Percentiles rank a stretch among this genome's conserved stretches.
These are phyloP conservation scores for Toxonevra muliebris DNA, from an alignment of 2,888 invertebrate species.

Conservation along the genomic window DNA sequence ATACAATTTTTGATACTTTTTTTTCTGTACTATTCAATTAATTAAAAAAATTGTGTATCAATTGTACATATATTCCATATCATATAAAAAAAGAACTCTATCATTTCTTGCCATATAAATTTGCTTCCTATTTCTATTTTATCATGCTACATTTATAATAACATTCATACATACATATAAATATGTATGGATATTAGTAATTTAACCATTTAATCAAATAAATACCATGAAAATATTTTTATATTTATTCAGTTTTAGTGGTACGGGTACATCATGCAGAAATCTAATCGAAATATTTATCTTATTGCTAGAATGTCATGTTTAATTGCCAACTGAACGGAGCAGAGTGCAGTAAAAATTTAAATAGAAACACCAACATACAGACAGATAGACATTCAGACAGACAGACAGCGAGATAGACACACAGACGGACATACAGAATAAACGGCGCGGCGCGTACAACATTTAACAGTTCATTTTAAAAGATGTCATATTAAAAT, in stretches of 20 bases:
- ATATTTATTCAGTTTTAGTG: not conserved
- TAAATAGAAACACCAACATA: slow-evolving; percentile 12
- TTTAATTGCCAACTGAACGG: slow-evolving; percentile 43
- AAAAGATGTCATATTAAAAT: slow-evolving; percentile 30
- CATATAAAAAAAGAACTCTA: no score
- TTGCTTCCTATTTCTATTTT: no score
- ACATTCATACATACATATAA: no score
- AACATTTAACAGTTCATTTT: slow-evolving; percentile 23
- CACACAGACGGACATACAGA: slow-evolving; percentile 9
- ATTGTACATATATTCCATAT: no score
- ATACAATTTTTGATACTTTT: no score
- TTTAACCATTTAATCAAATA: not conserved
- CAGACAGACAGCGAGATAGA: slow-evolving; percentile 16
- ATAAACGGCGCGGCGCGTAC: not conserved
- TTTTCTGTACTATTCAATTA: no score
- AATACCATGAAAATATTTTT: not conserved
- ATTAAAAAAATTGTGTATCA: no score
- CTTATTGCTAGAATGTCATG: slow-evolving; percentile 44
- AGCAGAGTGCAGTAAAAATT: slow-evolving; percentile 20
- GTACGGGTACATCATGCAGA: slow-evolving; percentile 2
- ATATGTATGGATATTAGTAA: not conserved
- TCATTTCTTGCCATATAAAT: no score
- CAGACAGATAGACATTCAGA: not conserved
- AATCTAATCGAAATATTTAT: slow-evolving; percentile 45
- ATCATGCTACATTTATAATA: no score